Conservation (phyloP, 64 coral and sea anemone genomes). For the Porites lutea region DNA sequence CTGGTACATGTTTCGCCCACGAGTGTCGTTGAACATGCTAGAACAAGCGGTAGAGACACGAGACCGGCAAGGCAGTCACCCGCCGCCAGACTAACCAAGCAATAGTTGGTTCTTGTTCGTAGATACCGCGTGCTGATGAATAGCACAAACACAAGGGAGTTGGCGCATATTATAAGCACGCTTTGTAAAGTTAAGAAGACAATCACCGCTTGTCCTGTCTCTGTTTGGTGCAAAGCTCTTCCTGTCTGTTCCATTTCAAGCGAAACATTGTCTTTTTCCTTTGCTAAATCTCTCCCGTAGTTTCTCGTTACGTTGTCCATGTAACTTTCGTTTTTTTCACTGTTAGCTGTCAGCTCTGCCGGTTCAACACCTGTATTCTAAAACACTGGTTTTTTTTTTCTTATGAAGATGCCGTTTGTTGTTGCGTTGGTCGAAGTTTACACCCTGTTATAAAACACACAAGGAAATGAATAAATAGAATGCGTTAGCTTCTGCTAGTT, state of each 20-base stretch:
- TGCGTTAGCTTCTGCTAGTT: no score
- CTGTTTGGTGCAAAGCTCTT: not conserved
- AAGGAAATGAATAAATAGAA: no score
- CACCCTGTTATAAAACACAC: no score
- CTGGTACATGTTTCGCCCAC: not conserved
- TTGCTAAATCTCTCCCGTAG: not conserved
- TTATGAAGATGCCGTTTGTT: no score
- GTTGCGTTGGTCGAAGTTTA: no score
- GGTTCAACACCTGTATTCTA: no score
- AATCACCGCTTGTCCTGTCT: not conserved
- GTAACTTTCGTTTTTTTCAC: not conserved
- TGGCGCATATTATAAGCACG: conserved; percentile 70
- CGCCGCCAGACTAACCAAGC: conserved; percentile 78
- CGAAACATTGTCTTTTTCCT: not conserved
- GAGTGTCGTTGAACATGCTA: conserved; percentile 42
- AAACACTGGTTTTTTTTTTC: no score
- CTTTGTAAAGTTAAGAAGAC: conserved; percentile 8
- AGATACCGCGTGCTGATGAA: conserved; percentile 51
- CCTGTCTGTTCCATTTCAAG: not conserved
- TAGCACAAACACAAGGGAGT: conserved; percentile 61
- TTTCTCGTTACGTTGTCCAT: conserved; percentile 4
- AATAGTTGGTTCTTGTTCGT: conserved; percentile 81
- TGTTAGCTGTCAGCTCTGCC: not conserved
- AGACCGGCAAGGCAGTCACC: conserved; percentile 75
- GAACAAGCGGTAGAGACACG: conserved; percentile 66